phyloP scores from a whole-genome alignment of 2,797 vertebrate species.

The Morus bassanus region DNA sequence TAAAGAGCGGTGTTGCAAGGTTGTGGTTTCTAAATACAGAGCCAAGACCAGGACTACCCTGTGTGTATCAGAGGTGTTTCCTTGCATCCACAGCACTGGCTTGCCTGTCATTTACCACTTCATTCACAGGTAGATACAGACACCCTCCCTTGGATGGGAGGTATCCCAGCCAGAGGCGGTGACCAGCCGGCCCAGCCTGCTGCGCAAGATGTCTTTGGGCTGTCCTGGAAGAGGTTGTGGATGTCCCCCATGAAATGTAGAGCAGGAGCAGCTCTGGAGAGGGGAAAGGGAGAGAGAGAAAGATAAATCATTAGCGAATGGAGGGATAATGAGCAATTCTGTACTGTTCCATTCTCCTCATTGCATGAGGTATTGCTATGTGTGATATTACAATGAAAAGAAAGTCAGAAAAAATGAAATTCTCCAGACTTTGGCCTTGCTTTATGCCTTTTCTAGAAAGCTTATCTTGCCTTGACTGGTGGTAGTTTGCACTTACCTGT shows the following conservation, averaged over 20 bases:
- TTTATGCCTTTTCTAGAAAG: neutral
- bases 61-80: neutral
- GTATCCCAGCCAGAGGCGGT: neutral
- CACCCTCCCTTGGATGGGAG: rapidly evolving
- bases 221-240: neutral
- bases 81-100: neutral
- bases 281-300: neutral
- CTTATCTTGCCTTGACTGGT: neutral
- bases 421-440: neutral
- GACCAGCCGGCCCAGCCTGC: neutral
- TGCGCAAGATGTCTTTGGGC: neutral
- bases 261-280: neutral
- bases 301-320: neutral
- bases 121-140: neutral
- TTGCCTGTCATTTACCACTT: neutral
- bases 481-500: neutral
- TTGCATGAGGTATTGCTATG: neutral
- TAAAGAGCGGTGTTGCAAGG: neutral
- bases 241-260: neutral
- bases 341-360: neutral
- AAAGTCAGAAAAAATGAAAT: neutral
- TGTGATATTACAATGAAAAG: neutral
- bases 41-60: neutral
- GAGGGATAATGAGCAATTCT: neutral
- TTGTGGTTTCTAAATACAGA: neutral